Evolutionary conservation across 2,797 vertebrate genomes (phyloP).

Genomic region (Rhinoraja longicauda): DNA sequence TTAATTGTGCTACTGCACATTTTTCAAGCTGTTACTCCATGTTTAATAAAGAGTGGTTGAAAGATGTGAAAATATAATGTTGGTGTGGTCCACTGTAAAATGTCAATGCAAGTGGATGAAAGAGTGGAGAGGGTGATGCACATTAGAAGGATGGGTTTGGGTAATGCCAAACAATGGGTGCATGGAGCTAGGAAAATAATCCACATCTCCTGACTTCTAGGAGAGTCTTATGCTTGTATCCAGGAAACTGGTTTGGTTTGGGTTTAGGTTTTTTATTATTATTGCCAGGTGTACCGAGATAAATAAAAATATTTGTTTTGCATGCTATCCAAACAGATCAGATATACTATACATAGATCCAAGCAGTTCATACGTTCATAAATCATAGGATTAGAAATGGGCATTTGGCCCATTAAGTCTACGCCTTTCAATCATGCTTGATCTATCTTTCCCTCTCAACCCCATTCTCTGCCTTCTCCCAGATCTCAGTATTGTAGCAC

Average conservation of each 20-base stretch:
- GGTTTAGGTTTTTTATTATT: no score
- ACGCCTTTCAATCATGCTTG: no score
- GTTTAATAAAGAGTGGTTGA: constrained; percentile 8
- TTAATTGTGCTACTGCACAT: not conserved
- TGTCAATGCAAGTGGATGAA: not conserved
- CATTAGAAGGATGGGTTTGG: not conserved
- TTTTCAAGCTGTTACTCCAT: constrained; percentile 10
- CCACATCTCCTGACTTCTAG: not conserved
- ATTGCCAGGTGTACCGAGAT: no score
- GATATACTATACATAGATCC: no score
- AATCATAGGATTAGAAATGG: no score
- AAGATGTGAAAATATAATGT: not conserved
- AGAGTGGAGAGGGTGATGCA: not conserved
- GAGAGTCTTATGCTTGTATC: not conserved
- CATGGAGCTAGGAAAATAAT: not conserved
- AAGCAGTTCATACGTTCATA: no score
- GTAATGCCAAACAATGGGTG: not conserved
- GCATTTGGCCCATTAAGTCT: no score
- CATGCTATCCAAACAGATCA: no score
- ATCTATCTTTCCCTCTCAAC: no score
- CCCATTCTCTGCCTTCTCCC: no score
- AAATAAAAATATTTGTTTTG: no score
- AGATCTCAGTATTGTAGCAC: no score
- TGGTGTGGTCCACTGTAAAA: not conserved
- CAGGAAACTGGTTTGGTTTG: not conserved